A percentile compares a stretch with the other conserved stretches of the same genome.
Evolutionary conservation across 2,797 vertebrate genomes (phyloP).

Genomic region (Gallinago stenura): DNA sequence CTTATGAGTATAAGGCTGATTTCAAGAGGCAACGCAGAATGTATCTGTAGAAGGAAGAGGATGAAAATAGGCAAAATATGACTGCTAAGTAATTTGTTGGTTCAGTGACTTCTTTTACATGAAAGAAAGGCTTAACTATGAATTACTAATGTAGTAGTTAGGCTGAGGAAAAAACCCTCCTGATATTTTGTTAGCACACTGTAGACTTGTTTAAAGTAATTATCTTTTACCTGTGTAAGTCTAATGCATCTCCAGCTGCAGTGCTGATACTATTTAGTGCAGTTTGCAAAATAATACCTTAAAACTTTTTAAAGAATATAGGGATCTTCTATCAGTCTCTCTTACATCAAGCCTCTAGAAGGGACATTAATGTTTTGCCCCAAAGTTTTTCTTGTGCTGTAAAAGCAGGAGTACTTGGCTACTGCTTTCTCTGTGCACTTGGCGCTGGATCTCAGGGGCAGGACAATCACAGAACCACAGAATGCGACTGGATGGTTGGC

Average conservation of each 20-base stretch:
- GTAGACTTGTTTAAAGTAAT: conserved; percentile 66
- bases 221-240: conserved; percentile 40
- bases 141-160: conserved; percentile 73
- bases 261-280: conserved; percentile 39
- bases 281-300: not conserved
- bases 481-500: no score
- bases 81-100: conserved; percentile 62
- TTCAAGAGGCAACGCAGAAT: not conserved
- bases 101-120: conserved; percentile 33
- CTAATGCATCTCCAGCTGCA: not conserved
- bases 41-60: conserved; percentile 15
- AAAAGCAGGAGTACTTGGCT: not conserved
- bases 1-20: conserved; percentile 26
- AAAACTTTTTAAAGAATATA: not conserved
- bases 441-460: not conserved
- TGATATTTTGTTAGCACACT: conserved; percentile 44
- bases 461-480: not conserved
- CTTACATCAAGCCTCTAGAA: not conserved
- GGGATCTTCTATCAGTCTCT: not conserved
- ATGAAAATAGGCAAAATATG: conserved; percentile 19
- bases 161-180: conserved; percentile 38
- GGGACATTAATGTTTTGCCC: not conserved
- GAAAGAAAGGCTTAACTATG: conserved; percentile 69
- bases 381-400: not conserved
- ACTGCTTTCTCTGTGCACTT: not conserved